Evolutionary conservation across 2,888 invertebrate species (phyloP).

Genomic region (Drosophila yooni): DNA sequence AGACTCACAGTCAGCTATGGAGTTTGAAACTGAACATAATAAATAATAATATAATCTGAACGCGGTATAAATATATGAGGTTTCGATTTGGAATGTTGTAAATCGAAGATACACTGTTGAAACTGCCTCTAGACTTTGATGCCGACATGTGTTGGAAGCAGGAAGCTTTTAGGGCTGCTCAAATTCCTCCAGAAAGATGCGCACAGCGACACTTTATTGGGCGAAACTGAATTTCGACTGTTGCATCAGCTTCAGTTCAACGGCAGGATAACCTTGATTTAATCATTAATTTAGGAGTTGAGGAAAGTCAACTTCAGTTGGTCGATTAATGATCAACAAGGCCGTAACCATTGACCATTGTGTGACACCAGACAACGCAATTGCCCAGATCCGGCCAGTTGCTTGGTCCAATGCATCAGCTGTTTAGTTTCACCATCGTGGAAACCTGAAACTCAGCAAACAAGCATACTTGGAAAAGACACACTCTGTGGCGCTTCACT

Average conservation of each 20-base stretch:
- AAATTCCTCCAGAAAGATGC: no score
- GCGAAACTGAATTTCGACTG: not conserved
- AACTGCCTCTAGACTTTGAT: no score
- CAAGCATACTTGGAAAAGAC: not conserved
- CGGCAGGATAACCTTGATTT: constrained; percentile 10
- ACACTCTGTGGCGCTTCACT: constrained; percentile 1
- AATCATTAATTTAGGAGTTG: not conserved
- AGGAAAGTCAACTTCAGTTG: constrained; percentile 25
- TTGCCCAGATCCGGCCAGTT: constrained; percentile 21
- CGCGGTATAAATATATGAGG: no score
- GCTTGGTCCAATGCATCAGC: constrained; percentile 32
- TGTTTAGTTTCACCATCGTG: not conserved
- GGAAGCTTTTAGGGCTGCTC: no score
- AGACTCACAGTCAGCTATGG: no score
- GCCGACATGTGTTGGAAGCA: no score
- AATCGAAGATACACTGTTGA: no score
- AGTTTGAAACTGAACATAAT: no score
- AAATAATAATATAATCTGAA: no score
- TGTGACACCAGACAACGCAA: constrained; percentile 36
- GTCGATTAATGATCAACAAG: constrained; percentile 36
- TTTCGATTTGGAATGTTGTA: no score
- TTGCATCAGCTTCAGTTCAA: not conserved
- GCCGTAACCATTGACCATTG: constrained; percentile 32
- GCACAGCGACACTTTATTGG: no score
- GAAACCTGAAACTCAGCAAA: not conserved